A percentile compares a stretch with the other conserved stretches of the same genome.
These are phyloP conservation scores for Metaphire vulgaris DNA, from an alignment of 1,140 invertebrate species.

Conservation along the genomic window DNA sequence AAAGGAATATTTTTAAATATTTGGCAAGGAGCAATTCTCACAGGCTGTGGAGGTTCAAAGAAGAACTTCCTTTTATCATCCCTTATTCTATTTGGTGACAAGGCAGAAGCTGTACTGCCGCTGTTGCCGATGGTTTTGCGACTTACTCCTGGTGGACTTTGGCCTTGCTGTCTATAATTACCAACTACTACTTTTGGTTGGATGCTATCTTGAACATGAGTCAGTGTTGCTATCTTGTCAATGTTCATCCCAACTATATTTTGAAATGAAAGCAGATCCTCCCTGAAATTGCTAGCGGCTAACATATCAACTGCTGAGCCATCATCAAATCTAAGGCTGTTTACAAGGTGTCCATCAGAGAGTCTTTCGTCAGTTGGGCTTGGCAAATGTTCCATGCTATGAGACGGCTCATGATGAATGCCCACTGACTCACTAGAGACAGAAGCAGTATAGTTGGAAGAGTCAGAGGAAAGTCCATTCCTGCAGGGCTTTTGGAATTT, in stretches of 20 bases:
- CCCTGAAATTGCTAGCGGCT: neutral
- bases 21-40: conserved; percentile 23
- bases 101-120: conserved; percentile 9
- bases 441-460: neutral
- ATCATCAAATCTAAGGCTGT: no score
- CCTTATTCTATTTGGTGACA: conserved; percentile 20
- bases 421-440: neutral
- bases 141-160: no score
- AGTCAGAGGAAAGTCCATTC: neutral
- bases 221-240: no score
- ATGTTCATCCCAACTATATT: neutral
- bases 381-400: no score
- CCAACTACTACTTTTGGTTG: no score
- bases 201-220: no score
- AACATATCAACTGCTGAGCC: neutral
- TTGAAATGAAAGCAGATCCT: neutral
- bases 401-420: no score
- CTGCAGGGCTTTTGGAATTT: neutral
- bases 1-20: conserved; percentile 14
- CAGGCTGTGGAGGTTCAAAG: conserved; percentile 23
- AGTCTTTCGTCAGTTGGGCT: no score
- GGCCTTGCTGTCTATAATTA: no score
- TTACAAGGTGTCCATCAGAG: no score
- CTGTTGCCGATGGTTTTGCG: no score
- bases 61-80: conserved; percentile 29